Percentiles rank a stretch among this genome's conserved stretches.
Evolutionary conservation across 2,888 invertebrate genomes (phyloP).

Genomic region (Kuschelorhynchus macadamiae): DNA sequence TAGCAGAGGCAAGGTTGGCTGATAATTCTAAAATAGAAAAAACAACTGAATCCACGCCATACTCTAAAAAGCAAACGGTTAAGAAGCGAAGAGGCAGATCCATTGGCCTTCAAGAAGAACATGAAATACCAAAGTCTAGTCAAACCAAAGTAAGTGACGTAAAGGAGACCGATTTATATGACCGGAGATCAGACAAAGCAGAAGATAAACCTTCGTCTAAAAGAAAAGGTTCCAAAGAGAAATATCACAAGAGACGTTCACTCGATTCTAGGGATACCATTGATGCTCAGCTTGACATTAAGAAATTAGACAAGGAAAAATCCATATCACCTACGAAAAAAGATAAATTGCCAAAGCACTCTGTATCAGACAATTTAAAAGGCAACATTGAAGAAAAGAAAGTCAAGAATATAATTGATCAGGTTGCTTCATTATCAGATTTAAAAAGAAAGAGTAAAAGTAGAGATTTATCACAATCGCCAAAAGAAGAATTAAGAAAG

Average conservation of each 20-base stretch:
- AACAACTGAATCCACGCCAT: not conserved
- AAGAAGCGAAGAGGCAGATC: slow-evolving; percentile 17
- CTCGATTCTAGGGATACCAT: too few species aligned
- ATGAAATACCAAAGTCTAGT: not conserved
- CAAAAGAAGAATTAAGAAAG: too few species aligned
- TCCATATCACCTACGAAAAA: not conserved
- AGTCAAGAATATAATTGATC: not conserved
- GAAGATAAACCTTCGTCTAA: too few species aligned
- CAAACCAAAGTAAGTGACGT: not conserved
- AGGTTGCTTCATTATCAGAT: not conserved
- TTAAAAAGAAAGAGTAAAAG: not conserved
- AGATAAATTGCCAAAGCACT: not conserved
- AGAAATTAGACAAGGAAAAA: not conserved
- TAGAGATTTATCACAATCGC: too few species aligned
- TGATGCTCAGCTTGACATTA: not conserved
- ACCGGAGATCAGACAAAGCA: not conserved
- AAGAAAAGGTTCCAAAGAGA: too few species aligned
- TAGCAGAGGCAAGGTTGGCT: too few species aligned
- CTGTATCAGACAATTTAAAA: not conserved
- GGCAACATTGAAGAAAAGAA: not conserved
- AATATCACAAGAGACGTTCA: too few species aligned
- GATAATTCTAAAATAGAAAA: not conserved
- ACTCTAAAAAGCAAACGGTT: not conserved
- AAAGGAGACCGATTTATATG: not conserved
- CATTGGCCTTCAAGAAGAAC: slow-evolving; percentile 6